These are phyloP conservation scores for Lycocerus yunnanus DNA, from an alignment of 2,888 invertebrate species.

Conservation along the genomic window DNA sequence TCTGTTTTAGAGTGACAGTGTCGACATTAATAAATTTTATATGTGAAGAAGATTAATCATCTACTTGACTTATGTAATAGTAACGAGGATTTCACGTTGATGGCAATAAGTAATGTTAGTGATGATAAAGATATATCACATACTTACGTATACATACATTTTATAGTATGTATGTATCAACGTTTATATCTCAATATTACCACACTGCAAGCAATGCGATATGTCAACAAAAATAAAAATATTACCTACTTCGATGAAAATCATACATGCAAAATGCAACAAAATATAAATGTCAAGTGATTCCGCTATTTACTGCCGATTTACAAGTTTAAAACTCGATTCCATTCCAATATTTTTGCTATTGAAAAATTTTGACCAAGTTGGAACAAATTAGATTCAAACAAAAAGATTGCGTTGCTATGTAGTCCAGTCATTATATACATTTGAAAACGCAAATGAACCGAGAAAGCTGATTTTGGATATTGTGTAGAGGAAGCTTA, in stretches of 20 bases:
- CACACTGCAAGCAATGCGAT: constrained; percentile 8
- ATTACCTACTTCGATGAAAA: not conserved
- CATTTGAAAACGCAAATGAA: too few species aligned
- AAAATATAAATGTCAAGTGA: not conserved
- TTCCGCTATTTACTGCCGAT: not conserved
- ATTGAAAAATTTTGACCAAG: not conserved
- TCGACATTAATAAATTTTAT: constrained; percentile 35
- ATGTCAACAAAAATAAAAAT: constrained; percentile 21
- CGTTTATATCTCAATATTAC: constrained; percentile 2
- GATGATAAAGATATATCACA: constrained; percentile 12
- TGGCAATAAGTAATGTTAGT: constrained; percentile 19
- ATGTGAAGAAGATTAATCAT: constrained; percentile 33
- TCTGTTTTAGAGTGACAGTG: constrained; percentile 13
- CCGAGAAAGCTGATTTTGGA: too few species aligned
- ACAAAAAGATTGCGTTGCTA: too few species aligned
- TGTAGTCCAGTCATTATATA: too few species aligned
- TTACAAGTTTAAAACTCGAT: not conserved
- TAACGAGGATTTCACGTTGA: constrained; percentile 21
- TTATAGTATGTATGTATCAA: not conserved
- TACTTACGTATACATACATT: not conserved
- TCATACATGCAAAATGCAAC: not conserved
- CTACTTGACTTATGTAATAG: constrained; percentile 27
- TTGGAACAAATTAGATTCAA: not conserved
- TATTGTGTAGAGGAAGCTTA: too few species aligned
- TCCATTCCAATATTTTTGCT: not conserved